Evolutionary conservation across 2,797 vertebrate genomes (phyloP).

Genomic region (Gymnoscopelus braueri): DNA sequence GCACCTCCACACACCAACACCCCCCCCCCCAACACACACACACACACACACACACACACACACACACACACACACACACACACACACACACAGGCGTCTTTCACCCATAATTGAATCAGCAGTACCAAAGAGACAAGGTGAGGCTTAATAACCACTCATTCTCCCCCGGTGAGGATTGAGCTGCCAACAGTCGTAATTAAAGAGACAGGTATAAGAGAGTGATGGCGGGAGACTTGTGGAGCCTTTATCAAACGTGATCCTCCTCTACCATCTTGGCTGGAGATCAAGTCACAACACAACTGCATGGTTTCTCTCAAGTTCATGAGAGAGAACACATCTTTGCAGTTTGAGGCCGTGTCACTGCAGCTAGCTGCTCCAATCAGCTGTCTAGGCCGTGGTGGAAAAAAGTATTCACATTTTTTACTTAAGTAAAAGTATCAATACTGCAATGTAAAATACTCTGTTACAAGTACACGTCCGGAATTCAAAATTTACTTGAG

Average conservation of each 20-base stretch:
- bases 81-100: constrained; percentile 34
- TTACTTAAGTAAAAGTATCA: too few species aligned
- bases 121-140: constrained; percentile 60
- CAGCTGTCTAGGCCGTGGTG: too few species aligned
- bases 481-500: too few species aligned
- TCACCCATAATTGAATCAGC: constrained; percentile 63
- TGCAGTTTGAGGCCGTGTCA: too few species aligned
- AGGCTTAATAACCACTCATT: constrained; percentile 57
- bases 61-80: constrained; percentile 3
- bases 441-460: too few species aligned
- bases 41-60: constrained; percentile 9
- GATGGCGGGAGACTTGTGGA: constrained; percentile 32
- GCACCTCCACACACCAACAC: background rate
- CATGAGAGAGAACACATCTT: too few species aligned
- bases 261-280: background rate
- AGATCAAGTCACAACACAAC: background rate
- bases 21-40: too few species aligned
- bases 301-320: too few species aligned
- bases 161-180: constrained; percentile 38
- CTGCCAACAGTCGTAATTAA: constrained; percentile 55
- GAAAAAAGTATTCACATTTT: too few species aligned
- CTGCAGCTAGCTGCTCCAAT: too few species aligned
- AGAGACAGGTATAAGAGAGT: constrained; percentile 8
- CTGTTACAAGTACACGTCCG: too few species aligned
- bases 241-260: constrained; percentile 16